Conservation (phyloP, 2,888 invertebrate genomes). For the Drosophila diplacantha region DNA sequence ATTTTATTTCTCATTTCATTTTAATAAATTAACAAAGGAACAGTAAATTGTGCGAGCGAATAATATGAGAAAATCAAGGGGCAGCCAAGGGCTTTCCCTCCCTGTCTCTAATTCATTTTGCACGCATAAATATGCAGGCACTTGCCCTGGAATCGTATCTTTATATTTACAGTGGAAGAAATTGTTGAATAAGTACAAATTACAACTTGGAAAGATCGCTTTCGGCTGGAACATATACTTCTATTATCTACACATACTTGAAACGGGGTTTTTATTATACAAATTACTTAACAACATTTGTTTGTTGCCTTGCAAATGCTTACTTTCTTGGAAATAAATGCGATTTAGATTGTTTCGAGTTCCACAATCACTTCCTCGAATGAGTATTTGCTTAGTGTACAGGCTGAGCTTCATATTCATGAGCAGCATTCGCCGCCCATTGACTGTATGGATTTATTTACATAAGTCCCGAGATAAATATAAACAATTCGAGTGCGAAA, state of each 20-base stretch:
- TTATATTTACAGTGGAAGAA: neutral
- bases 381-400: conserved; percentile 5
- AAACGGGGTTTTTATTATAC: neutral
- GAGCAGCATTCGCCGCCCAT: conserved; percentile 4
- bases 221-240: neutral
- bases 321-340: neutral
- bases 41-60: conserved; percentile 52
- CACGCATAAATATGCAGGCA: conserved; percentile 31
- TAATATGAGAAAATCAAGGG: conserved; percentile 39
- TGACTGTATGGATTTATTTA: conserved; percentile 33
- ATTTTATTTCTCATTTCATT: conserved; percentile 62
- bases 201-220: neutral
- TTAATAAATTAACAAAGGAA: conserved; percentile 71
- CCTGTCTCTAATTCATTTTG: conserved; percentile 2
- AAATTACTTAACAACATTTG: no score
- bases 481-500: conserved; percentile 50
- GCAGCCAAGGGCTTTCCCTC: conserved; percentile 11
- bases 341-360: neutral
- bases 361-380: neutral
- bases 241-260: neutral
- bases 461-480: conserved; percentile 24
- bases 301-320: neutral
- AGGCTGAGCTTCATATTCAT: conserved; percentile 19
- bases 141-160: conserved; percentile 28
- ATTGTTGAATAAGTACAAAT: neutral